phyloP scores from a whole-genome alignment of 2,797 vertebrate genomes.

The Crax fasciolata region DNA sequence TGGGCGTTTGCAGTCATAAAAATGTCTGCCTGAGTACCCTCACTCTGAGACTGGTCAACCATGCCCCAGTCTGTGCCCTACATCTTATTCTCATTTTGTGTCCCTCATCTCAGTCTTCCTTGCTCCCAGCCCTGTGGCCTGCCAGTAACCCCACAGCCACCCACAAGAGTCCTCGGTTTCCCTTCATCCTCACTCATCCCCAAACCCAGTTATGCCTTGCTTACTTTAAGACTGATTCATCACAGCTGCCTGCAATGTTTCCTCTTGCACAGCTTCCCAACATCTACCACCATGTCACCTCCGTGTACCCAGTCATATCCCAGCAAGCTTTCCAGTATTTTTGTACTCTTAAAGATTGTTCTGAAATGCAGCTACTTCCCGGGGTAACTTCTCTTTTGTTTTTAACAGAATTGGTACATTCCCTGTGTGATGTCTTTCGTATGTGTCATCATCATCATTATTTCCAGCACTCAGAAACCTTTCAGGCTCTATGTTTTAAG shows the following conservation, averaged over 20 bases:
- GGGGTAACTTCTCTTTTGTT: background rate
- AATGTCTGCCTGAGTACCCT: background rate
- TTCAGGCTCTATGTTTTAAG: background rate
- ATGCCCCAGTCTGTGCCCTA: background rate
- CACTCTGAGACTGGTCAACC: background rate
- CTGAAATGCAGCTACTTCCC: background rate
- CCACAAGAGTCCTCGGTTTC: background rate
- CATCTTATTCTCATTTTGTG: background rate
- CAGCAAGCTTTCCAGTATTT: background rate
- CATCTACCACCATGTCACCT: background rate
- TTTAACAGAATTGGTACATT: background rate
- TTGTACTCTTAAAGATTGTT: background rate
- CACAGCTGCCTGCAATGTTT: background rate
- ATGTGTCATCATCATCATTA: background rate
- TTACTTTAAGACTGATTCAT: background rate
- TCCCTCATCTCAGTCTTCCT: fast-evolving
- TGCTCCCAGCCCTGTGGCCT: background rate
- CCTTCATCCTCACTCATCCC: background rate
- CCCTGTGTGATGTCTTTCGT: background rate
- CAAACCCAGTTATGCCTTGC: background rate
- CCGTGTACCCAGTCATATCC: background rate
- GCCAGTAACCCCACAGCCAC: background rate
- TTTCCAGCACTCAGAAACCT: background rate
- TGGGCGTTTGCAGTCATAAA: background rate
- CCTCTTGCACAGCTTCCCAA: background rate